Evolutionary conservation across 1,140 invertebrate species (phyloP).

Genomic region (Eulimnadia texana): DNA sequence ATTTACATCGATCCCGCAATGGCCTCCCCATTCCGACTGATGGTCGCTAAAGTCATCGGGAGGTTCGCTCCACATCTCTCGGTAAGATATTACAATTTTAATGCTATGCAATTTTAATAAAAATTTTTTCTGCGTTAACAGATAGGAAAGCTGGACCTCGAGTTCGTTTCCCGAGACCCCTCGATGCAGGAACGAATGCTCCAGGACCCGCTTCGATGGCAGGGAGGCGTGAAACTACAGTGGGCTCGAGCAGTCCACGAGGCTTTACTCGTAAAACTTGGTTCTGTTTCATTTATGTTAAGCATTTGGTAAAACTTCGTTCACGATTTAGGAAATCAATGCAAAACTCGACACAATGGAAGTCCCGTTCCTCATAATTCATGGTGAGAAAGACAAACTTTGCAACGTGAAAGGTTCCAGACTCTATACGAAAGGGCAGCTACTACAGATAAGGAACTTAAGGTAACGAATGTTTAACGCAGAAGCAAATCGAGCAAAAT

Average conservation of each 20-base stretch:
- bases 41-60: slow-evolving; percentile 8
- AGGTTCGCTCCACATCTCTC: slow-evolving; percentile 8
- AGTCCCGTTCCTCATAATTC: slow-evolving; percentile 16
- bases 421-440: slow-evolving; percentile 10
- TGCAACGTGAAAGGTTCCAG: slow-evolving; percentile 15
- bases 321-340: slow-evolving; percentile 13
- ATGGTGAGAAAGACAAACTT: slow-evolving; percentile 17
- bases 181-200: slow-evolving; percentile 12
- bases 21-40: slow-evolving; percentile 10
- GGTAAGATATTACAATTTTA: neutral
- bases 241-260: slow-evolving; percentile 11
- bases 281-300: neutral
- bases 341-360: slow-evolving; percentile 11
- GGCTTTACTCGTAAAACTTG: slow-evolving; percentile 8
- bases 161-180: slow-evolving; percentile 15
- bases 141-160: slow-evolving; percentile 12
- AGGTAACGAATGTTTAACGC: neutral
- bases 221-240: slow-evolving; percentile 15
- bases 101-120: neutral
- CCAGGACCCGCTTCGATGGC: slow-evolving; percentile 16
- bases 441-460: slow-evolving; percentile 14
- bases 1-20: slow-evolving; percentile 15
- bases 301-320: neutral
- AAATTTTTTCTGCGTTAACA: neutral
- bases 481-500: neutral